Conservation (phyloP, 1,140 invertebrate species). For the Phortica variegata region DNA sequence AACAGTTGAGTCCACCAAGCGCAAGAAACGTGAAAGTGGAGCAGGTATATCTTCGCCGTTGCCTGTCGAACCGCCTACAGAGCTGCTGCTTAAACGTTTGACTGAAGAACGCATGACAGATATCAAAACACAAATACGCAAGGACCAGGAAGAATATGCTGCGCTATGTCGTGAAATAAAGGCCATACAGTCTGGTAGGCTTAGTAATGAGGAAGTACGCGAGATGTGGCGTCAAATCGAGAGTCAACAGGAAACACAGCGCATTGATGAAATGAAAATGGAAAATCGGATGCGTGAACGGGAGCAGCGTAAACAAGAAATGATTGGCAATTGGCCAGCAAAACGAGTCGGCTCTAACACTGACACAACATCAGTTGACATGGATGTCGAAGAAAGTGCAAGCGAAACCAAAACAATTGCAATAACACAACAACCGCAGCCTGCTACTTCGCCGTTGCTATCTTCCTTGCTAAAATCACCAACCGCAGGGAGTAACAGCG, state of each 20-base stretch:
- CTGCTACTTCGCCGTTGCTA: conserved; percentile 70
- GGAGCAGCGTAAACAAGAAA: conserved; percentile 65
- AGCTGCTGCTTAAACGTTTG: conserved; percentile 77
- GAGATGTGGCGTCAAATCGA: conserved; percentile 75
- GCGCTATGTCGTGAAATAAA: conserved; percentile 65
- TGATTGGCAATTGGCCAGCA: conserved; percentile 60
- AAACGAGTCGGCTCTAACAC: conserved; percentile 20
- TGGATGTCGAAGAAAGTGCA: conserved; percentile 49
- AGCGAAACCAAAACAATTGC: conserved; percentile 3
- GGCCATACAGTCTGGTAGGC: conserved; percentile 57
- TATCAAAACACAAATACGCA: conserved; percentile 68
- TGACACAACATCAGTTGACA: conserved; percentile 47
- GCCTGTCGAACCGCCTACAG: conserved; percentile 66
- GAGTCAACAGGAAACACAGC: conserved; percentile 68
- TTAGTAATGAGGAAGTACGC: conserved; percentile 69
- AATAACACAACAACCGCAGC: conserved; percentile 18
- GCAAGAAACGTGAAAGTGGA: conserved; percentile 74
- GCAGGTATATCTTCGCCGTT: conserved; percentile 40
- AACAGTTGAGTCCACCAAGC: conserved; percentile 81
- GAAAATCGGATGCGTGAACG: conserved; percentile 71
- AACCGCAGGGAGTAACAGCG: too few relatives aligned
- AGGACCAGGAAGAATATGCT: conserved; percentile 71
- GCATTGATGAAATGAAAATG: conserved; percentile 66
- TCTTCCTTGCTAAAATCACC: conserved; percentile 32
- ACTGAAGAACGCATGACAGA: conserved; percentile 77